A percentile compares a stretch with the other conserved stretches of the same genome.
Conservation (phyloP, 2,113 vertebrate species). For the Nyctereutes procyonoides region DNA sequence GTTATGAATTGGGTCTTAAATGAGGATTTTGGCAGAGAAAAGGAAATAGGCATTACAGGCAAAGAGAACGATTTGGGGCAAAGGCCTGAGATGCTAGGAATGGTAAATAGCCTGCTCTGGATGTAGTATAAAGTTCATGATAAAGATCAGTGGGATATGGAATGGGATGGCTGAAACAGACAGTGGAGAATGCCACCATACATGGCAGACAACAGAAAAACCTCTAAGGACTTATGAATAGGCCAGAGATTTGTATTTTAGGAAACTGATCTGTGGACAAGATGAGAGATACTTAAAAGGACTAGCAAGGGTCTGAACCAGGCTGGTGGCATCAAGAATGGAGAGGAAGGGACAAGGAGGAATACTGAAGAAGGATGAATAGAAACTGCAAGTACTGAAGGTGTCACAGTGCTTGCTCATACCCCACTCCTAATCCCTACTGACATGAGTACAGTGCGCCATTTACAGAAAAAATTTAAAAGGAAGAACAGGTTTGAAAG, state of each 20-base stretch:
- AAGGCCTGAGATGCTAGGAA: background rate
- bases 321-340: background rate
- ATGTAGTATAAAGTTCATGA: background rate
- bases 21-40: background rate
- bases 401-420: background rate
- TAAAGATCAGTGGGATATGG: background rate
- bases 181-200: background rate
- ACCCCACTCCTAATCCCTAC: background rate
- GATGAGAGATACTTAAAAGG: background rate
- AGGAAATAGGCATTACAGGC: background rate
- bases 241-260: background rate
- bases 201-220: background rate
- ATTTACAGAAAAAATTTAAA: conserved; percentile 22
- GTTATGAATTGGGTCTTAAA: background rate
- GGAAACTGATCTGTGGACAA: conserved; percentile 21
- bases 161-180: background rate
- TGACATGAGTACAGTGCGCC: background rate
- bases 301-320: background rate
- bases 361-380: background rate
- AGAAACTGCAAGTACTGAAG: background rate
- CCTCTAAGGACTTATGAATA: background rate
- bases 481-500: background rate
- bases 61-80: background rate
- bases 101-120: background rate
- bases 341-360: background rate